These are phyloP conservation scores for Capricornis sumatraensis DNA, from an alignment of 2,113 vertebrate species.

Conservation along the genomic window DNA sequence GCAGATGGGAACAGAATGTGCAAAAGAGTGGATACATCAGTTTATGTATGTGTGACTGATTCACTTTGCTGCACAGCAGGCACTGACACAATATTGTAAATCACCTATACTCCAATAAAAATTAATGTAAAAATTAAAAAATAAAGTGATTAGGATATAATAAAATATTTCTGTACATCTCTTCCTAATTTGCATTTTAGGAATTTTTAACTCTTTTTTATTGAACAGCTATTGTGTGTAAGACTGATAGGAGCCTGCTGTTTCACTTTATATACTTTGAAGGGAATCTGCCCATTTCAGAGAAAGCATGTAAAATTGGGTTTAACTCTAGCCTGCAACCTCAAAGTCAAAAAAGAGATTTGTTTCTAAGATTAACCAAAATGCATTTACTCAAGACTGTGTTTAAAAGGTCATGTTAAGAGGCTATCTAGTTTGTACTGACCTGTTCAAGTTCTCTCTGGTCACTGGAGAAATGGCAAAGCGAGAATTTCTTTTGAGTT, in stretches of 20 bases:
- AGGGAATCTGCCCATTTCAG: background rate
- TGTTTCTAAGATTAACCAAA: background rate
- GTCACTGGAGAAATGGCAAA: background rate
- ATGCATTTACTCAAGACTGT: background rate
- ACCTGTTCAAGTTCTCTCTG: background rate
- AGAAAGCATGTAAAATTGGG: background rate
- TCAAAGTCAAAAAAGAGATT: background rate
- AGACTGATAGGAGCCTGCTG: background rate
- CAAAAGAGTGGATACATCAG: background rate
- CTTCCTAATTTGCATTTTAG: background rate
- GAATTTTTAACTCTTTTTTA: background rate
- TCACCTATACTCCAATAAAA: background rate
- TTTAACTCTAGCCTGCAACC: background rate
- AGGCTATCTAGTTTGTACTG: background rate
- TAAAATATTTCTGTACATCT: background rate
- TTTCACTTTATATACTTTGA: background rate
- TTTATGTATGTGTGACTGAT: background rate
- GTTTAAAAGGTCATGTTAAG: background rate
- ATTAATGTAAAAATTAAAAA: background rate
- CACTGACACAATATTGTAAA: background rate
- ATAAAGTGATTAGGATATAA: background rate
- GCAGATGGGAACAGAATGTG: background rate
- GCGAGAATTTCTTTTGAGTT: background rate
- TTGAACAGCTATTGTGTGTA: background rate
- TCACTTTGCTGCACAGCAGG: background rate